Evolutionary conservation across 2,113 vertebrate genomes (phyloP).

Genomic region (Oceanites oceanicus): DNA sequence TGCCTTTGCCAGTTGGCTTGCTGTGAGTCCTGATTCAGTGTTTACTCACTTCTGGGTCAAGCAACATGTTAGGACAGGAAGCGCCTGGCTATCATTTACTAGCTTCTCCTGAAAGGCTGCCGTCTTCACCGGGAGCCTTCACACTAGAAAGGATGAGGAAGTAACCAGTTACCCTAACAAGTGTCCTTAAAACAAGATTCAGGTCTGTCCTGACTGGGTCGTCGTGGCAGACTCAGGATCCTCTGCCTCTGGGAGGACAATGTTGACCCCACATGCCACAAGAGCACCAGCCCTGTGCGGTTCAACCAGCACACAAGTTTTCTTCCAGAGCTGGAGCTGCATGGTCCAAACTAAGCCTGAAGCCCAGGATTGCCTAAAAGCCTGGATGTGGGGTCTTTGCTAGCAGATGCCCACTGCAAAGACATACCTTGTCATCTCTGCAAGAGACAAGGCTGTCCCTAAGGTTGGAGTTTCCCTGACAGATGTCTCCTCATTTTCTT

Average conservation of each 20-base stretch:
- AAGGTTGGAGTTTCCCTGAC: neutral
- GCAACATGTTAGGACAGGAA: conserved; percentile 64
- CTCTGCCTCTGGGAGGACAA: neutral
- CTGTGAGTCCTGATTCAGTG: conserved; percentile 54
- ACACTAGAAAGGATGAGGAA: neutral
- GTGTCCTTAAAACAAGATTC: neutral
- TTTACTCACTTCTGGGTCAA: conserved; percentile 59
- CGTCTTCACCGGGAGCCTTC: neutral
- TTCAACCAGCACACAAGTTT: neutral
- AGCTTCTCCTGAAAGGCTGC: conserved; percentile 30
- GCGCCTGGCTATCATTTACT: conserved; percentile 41
- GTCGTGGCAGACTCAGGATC: neutral
- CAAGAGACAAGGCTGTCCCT: neutral
- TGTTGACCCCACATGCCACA: rapidly evolving
- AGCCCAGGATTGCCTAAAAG: neutral
- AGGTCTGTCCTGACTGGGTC: neutral
- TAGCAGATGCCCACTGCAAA: neutral
- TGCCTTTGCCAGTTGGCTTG: conserved; percentile 57
- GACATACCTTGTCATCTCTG: rapidly evolving
- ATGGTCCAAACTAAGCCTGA: neutral
- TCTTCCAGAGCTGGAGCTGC: neutral
- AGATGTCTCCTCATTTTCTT: neutral
- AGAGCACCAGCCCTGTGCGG: rapidly evolving
- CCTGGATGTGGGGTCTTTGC: neutral
- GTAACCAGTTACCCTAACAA: neutral